phyloP scores from a whole-genome alignment of 2,113 vertebrate species.

The Petromus typicus region DNA sequence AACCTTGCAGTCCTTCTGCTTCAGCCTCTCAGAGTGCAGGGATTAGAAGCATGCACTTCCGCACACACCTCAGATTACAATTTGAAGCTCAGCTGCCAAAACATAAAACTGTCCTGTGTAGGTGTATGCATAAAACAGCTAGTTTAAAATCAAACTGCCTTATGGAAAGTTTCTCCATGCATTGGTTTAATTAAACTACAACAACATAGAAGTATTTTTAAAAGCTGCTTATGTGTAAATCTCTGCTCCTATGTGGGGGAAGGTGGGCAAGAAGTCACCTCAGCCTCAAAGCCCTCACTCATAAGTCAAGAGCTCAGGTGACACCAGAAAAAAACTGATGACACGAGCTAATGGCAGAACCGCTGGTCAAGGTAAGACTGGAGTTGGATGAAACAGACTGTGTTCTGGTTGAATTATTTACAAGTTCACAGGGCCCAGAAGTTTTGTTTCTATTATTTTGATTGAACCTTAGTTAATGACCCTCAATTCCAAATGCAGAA shows the following conservation, averaged over 20 bases:
- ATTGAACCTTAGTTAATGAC: not conserved
- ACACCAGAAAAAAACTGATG: not conserved
- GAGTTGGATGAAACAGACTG: not conserved
- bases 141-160: not conserved
- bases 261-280: not conserved
- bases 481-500: not conserved
- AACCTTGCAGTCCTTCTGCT: not conserved
- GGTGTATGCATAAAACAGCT: not conserved
- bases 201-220: not conserved
- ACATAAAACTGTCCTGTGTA: not conserved
- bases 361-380: accelerated
- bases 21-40: not conserved
- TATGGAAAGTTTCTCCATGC: not conserved
- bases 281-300: not conserved
- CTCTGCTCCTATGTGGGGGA: not conserved
- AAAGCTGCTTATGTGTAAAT: not conserved
- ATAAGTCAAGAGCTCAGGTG: not conserved
- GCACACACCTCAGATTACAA: not conserved
- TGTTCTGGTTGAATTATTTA: not conserved
- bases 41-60: not conserved
- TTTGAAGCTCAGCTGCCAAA: not conserved
- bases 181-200: slow-evolving; percentile 27
- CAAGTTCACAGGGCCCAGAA: not conserved
- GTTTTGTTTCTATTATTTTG: not conserved
- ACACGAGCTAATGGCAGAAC: not conserved